These are phyloP conservation scores for Drymodes brunneopygia DNA, from an alignment of 2,113 vertebrate species.

Conservation along the genomic window DNA sequence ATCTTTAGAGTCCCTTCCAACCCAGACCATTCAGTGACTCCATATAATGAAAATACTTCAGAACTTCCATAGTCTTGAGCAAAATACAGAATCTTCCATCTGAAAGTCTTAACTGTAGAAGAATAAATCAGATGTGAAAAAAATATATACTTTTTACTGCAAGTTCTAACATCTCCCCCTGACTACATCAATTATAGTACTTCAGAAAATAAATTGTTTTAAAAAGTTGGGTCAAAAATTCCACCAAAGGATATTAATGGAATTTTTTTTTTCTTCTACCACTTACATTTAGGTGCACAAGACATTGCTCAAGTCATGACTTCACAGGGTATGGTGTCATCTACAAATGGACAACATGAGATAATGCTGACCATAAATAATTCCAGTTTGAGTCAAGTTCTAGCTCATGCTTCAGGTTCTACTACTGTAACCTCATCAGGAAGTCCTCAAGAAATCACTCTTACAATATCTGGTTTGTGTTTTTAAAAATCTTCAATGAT, in stretches of 20 bases:
- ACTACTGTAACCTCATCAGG: slow-evolving; percentile 67
- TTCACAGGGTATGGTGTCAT: slow-evolving; percentile 79
- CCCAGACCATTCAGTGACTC: background rate
- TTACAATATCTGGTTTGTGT: slow-evolving; percentile 93
- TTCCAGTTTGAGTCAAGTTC: slow-evolving; percentile 88
- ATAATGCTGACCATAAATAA: slow-evolving; percentile 98
- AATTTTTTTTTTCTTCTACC: background rate
- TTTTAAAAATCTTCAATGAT: background rate
- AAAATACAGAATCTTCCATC: background rate
- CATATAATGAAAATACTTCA: background rate
- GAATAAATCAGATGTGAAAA: background rate
- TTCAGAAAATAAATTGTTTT: background rate
- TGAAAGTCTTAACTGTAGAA: background rate
- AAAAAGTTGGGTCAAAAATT: background rate
- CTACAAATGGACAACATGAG: slow-evolving; percentile 81
- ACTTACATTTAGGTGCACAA: slow-evolving; percentile 77
- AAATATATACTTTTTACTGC: background rate
- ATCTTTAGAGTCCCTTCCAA: background rate
- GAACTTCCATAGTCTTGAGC: background rate
- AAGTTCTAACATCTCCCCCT: background rate
- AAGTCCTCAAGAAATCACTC: slow-evolving; percentile 91
- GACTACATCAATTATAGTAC: background rate
- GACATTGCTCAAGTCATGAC: slow-evolving; percentile 88
- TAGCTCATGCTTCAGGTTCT: slow-evolving; percentile 80
- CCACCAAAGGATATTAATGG: background rate